These are phyloP conservation scores for Arbacia lixula DNA, from an alignment of 53 echinoderm and acorn worm species.

Conservation along the genomic window DNA sequence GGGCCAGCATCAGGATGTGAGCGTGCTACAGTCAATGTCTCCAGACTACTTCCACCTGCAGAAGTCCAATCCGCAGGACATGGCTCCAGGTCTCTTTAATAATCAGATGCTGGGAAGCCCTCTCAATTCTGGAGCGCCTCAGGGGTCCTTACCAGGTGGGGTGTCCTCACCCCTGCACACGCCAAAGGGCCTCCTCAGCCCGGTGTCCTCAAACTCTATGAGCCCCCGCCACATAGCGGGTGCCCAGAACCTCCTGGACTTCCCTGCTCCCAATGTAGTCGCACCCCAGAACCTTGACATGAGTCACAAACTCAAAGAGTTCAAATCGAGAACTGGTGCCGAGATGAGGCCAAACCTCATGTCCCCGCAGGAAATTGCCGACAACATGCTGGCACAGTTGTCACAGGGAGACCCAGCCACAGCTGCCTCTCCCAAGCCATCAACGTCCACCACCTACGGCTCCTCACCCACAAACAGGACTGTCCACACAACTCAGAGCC, in stretches of 20 bases:
- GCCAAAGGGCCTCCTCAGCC: constrained; percentile 69
- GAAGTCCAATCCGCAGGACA: constrained; percentile 43
- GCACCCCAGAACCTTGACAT: constrained; percentile 96
- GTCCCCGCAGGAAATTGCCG: constrained; percentile 99
- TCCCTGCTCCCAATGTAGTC: constrained; percentile 94
- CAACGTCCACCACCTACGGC: constrained; percentile 52
- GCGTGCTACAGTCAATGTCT: constrained; percentile 27
- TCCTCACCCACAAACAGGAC: constrained; percentile 50
- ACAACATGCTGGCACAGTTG: constrained; percentile 96
- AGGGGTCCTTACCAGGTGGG: constrained; percentile 39
- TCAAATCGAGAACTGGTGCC: constrained; percentile 84
- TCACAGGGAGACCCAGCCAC: constrained; percentile 75
- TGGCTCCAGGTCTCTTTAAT: constrained; percentile 21
- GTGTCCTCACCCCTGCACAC: constrained; percentile 66
- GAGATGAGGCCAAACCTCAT: constrained; percentile 79
- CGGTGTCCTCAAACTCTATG: constrained; percentile 58
- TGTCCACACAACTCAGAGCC: constrained; percentile 34
- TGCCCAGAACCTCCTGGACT: constrained; percentile 76
- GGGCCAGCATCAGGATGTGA: constrained; percentile 30
- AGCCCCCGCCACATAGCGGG: constrained; percentile 66
- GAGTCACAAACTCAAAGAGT: constrained; percentile 93
- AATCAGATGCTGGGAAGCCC: constrained; percentile 45
- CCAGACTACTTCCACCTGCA: constrained; percentile 27
- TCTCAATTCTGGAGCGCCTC: constrained; percentile 10
- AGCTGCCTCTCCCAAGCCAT: constrained; percentile 4